Evolutionary conservation across 2,888 invertebrate genomes (phyloP).

Genomic region (Lasioglossum pauxillum): DNA sequence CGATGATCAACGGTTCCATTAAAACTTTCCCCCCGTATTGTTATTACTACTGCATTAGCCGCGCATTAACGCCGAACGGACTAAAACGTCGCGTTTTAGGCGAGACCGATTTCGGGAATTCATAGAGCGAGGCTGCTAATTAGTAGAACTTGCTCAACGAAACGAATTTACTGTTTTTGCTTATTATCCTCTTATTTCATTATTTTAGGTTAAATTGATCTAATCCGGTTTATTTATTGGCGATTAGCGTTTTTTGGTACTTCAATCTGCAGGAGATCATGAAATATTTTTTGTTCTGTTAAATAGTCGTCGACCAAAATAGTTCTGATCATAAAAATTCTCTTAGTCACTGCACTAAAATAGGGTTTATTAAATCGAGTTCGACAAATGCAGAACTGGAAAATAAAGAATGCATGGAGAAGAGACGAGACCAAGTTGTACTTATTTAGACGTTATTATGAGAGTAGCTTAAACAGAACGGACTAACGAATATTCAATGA

Average conservation of each 20-base stretch:
- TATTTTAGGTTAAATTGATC: not conserved
- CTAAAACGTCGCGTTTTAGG: not conserved
- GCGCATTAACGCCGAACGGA: not conserved
- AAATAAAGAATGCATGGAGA: not conserved
- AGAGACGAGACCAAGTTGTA: not conserved
- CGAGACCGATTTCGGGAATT: not conserved
- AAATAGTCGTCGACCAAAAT: not conserved
- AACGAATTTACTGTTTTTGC: not conserved
- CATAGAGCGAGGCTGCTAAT: not conserved
- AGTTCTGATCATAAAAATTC: not conserved
- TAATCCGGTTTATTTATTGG: not conserved
- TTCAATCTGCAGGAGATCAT: not conserved
- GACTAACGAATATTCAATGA: too few relatives aligned
- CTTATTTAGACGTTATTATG: not conserved
- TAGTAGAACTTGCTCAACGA: not conserved
- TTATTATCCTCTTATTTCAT: not conserved
- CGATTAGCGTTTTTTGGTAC: not conserved
- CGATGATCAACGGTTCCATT: constrained; percentile 7
- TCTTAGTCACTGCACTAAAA: too few relatives aligned
- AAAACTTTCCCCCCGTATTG: constrained; percentile 1
- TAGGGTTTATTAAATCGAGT: not conserved
- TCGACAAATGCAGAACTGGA: not conserved
- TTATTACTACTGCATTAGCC: not conserved
- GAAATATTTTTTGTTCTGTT: not conserved
- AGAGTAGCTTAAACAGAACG: not conserved